Conservation (phyloP, 2,888 invertebrate species). For the Eilema griseolum region DNA sequence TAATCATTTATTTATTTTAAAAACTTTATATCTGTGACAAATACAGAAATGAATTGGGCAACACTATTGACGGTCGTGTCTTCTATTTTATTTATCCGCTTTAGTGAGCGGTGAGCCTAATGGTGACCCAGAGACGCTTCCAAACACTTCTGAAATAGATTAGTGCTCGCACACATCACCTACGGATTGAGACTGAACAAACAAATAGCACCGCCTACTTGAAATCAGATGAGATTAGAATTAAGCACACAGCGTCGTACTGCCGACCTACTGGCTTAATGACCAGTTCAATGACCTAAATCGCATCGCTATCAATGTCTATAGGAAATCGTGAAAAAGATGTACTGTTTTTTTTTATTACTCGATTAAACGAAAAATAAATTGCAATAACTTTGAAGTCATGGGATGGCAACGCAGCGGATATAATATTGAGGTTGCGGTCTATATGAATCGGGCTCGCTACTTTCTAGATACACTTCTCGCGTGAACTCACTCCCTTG, state of each 20-base stretch:
- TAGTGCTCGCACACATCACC: constrained; percentile 29
- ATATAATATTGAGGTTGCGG: neutral
- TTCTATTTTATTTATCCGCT: neutral
- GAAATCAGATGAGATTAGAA: constrained; percentile 40
- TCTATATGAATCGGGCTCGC: no score
- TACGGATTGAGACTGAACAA: constrained; percentile 43
- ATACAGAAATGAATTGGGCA: neutral
- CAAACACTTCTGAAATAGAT: constrained; percentile 43
- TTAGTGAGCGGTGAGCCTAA: neutral
- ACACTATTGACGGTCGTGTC: neutral
- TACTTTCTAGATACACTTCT: no score
- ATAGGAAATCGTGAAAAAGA: constrained; percentile 1
- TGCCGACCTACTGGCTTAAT: constrained; percentile 21
- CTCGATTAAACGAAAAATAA: neutral
- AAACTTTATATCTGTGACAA: no score
- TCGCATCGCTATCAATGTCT: constrained; percentile 4
- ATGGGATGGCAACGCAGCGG: neutral
- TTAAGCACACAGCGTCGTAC: constrained; percentile 22
- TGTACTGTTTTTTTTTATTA: constrained; percentile 6
- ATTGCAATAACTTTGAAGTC: neutral
- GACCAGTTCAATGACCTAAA: constrained; percentile 17
- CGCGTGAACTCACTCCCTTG: no score
- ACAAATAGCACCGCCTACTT: constrained; percentile 41
- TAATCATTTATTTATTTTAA: no score
- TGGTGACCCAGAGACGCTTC: constrained; percentile 30